phyloP scores from a whole-genome alignment of 2,888 invertebrate genomes.

The Horisme vitalbata region DNA sequence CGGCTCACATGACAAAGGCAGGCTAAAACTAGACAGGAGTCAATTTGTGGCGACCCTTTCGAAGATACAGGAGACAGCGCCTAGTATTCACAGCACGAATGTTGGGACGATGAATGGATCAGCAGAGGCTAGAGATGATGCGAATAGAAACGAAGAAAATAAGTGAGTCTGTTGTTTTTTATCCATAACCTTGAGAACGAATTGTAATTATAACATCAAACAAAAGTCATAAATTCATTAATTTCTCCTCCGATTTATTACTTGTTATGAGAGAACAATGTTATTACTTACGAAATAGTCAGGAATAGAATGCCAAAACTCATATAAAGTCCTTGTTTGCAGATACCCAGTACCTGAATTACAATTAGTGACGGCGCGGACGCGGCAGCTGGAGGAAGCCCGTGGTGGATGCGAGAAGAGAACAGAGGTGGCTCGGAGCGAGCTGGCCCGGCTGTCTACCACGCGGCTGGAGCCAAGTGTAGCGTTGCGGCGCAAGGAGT shows the following conservation, averaged over 20 bases:
- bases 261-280: no score
- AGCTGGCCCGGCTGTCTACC: conserved; percentile 85
- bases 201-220: no score
- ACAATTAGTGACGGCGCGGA: conserved; percentile 88
- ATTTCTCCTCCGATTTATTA: no score
- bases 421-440: conserved; percentile 86
- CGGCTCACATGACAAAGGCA: conserved; percentile 65
- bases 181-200: not conserved
- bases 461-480: conserved; percentile 89
- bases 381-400: conserved; percentile 88
- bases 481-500: conserved; percentile 88
- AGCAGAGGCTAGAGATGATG: conserved; percentile 58
- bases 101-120: conserved; percentile 71
- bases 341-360: conserved; percentile 77
- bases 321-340: conserved; percentile 8
- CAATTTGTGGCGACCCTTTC: conserved; percentile 84
- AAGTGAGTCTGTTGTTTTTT: conserved; percentile 51
- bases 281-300: no score
- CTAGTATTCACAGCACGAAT: conserved; percentile 65
- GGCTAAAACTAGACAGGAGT: conserved; percentile 68
- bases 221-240: no score
- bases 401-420: conserved; percentile 85
- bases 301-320: no score
- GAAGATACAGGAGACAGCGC: conserved; percentile 85
- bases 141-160: conserved; percentile 65